Percentiles rank a stretch among this genome's conserved stretches.
Conservation (phyloP, 2,797 vertebrate genomes). For the Aeoliscus strigatus region DNA sequence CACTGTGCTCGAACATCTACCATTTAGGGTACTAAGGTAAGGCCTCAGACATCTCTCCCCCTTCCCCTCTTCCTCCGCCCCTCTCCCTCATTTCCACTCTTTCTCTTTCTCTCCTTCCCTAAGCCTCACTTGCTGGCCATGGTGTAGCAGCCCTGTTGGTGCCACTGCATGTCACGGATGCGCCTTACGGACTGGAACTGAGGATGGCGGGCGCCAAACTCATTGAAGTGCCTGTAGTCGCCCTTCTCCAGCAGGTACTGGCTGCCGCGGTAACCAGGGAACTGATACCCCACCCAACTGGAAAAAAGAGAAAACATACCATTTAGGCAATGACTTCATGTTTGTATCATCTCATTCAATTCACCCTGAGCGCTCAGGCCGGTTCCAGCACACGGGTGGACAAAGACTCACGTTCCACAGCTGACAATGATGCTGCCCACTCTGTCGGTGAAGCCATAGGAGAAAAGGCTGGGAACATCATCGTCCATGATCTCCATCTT, state of each 20-base stretch:
- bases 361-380: neutral
- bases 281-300: slow-evolving; percentile 82
- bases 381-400: neutral
- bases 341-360: neutral
- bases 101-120: slow-evolving; percentile 76
- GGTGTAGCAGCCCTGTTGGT: slow-evolving; percentile 80
- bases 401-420: slow-evolving; percentile 84
- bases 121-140: slow-evolving; percentile 79
- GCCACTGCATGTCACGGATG: slow-evolving; percentile 84
- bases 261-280: slow-evolving; percentile 81
- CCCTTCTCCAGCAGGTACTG: slow-evolving; percentile 84
- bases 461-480: slow-evolving; percentile 80
- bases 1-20: slow-evolving; percentile 33
- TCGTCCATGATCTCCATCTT: slow-evolving; percentile 87
- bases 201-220: slow-evolving; percentile 75
- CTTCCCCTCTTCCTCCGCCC: slow-evolving; percentile 73
- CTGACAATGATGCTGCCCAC: slow-evolving; percentile 80
- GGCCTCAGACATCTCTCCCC: slow-evolving; percentile 71
- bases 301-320: neutral
- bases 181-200: slow-evolving; percentile 81
- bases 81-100: slow-evolving; percentile 72
- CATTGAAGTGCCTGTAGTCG: slow-evolving; percentile 81
- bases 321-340: neutral
- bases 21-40: slow-evolving; percentile 39
- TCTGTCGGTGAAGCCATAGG: slow-evolving; percentile 81